Base-by-base conservation (phyloP, 2,888 invertebrate species). In the Ceratothoa steindachneri region DNA sequence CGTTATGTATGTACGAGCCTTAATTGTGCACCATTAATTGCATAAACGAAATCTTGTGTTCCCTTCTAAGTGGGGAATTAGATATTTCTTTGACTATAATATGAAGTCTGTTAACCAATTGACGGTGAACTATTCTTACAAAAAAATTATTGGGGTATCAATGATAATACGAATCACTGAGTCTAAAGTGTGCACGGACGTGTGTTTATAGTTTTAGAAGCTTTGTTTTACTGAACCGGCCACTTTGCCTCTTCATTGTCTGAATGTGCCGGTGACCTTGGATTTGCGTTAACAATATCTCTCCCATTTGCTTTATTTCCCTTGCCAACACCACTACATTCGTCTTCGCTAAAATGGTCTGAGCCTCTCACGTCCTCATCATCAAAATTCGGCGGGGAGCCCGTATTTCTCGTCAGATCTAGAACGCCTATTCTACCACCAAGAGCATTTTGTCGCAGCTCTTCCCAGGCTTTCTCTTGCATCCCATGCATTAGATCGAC, bases 291-390 rank as follows among this genome's bases (percentile, higher is more conserved):
- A 30, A 76, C 76, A 7, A 76, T 70, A 41, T 72, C 76, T 27
- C 73, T 73, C n/a, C 75, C 75, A 41, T 75, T 67, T 30, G 72
- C 27, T 51, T 75, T 75, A 4, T 73, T 71, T 30, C 75, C 75
- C 30, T 70, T 69, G 7, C 67, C 64, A 15, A 68, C 55, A 64
- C 78, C 73, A 64, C 75, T 68, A 60, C 67, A n/a, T 27, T 78
- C 78, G 51, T 78, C 78, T 22, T 78, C 78, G 66, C 75, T 78
- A 73, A 73, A 78, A 41, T 75, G 73, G 30, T 78, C 78, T 19
- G 78, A 78, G 31, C 67, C 75, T 29, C 73, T 71, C 15, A 71
- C 74, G 22, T 75, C 72, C 29, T 73, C 74, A 19, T 71, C 68
- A 52, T 75, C 75, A 19, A 72, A 73, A 30, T 71, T 75, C 3